These are phyloP conservation scores for Nothoprocta pentlandii DNA, from an alignment of 2,113 vertebrate genomes.

Conservation along the genomic window DNA sequence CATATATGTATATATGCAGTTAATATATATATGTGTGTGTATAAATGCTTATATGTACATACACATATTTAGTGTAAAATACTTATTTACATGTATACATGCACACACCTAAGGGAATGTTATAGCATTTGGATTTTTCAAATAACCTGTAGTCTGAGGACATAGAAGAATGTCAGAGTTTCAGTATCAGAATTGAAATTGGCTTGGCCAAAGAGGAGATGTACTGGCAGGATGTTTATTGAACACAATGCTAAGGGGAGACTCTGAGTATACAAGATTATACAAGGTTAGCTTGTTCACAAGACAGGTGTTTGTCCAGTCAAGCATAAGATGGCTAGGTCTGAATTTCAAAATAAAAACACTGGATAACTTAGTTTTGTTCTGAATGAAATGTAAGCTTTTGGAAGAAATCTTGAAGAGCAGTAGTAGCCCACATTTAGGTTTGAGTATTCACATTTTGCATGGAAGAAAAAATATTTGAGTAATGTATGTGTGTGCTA, in stretches of 20 bases:
- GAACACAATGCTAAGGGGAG: neutral
- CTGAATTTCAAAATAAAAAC: neutral
- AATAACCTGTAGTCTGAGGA: neutral
- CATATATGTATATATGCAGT: neutral
- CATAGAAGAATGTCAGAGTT: neutral
- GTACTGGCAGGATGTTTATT: neutral
- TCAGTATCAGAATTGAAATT: neutral
- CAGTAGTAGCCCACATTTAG: neutral
- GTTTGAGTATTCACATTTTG: neutral
- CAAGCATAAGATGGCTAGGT: neutral
- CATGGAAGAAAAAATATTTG: neutral
- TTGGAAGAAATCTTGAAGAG: neutral
- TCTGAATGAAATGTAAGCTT: neutral
- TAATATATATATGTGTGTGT: neutral
- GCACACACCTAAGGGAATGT: neutral
- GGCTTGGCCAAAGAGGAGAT: neutral
- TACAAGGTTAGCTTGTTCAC: neutral
- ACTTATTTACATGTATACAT: neutral
- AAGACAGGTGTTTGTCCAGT: no score
- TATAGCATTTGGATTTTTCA: neutral
- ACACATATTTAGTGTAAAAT: neutral
- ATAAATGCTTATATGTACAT: no score
- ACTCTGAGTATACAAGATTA: neutral
- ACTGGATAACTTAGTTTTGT: neutral
- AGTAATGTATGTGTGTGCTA: neutral